phyloP scores from a whole-genome alignment of 2,888 invertebrate genomes.

The Stramonita haemastoma region DNA sequence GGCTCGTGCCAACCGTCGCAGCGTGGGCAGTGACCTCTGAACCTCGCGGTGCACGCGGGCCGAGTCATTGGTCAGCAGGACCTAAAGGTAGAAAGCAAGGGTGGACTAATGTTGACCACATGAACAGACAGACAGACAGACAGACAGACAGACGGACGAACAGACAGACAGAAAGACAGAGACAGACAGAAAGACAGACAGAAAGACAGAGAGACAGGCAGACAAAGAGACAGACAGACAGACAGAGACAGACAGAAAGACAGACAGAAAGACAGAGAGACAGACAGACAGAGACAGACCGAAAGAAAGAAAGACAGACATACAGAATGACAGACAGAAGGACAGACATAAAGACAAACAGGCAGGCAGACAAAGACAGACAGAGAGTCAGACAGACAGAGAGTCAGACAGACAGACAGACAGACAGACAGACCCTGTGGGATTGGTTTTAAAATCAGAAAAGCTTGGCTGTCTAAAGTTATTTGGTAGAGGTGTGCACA shows the following conservation, averaged over 20 bases:
- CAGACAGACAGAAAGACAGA: neutral
- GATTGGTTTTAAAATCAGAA: neutral
- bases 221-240: neutral
- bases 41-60: slow-evolving; percentile 74
- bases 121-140: neutral
- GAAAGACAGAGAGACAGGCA: neutral
- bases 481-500: neutral
- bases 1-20: slow-evolving; percentile 69
- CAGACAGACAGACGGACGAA: neutral
- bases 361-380: neutral
- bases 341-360: neutral
- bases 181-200: neutral
- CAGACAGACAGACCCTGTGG: neutral
- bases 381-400: neutral
- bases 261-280: neutral
- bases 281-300: neutral
- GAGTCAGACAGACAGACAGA: neutral
- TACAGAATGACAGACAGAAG: neutral
- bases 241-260: slow-evolving; percentile 6
- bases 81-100: slow-evolving; percentile 54
- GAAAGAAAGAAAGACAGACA: neutral
- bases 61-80: slow-evolving; percentile 75
- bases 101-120: neutral
- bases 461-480: too few species aligned
- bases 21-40: slow-evolving; percentile 70